These are phyloP conservation scores for Scatophagus argus DNA, from an alignment of 2,113 vertebrate genomes.

Conservation along the genomic window DNA sequence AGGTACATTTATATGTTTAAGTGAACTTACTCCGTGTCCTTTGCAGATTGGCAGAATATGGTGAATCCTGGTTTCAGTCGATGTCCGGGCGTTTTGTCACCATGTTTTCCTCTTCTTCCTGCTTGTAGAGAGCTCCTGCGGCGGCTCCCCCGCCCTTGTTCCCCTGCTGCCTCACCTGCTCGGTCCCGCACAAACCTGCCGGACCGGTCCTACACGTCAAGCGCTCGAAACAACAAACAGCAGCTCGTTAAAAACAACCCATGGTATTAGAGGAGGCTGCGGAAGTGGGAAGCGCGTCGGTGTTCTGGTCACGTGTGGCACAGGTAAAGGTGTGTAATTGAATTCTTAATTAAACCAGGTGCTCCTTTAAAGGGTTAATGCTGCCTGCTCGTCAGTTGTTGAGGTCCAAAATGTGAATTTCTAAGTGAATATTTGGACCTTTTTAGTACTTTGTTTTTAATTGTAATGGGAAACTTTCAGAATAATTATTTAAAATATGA, in stretches of 20 bases:
- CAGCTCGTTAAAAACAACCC: not conserved
- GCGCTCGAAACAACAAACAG: not conserved
- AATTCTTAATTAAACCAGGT: conserved; percentile 43
- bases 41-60: not conserved
- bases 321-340: conserved; percentile 54
- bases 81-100: conserved; percentile 36
- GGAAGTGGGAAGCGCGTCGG: conserved; percentile 7
- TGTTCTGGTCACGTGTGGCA: conserved; percentile 28
- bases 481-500: not conserved
- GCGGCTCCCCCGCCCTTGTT: conserved; percentile 58
- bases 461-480: too few species aligned
- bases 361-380: accelerated
- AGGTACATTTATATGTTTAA: not conserved
- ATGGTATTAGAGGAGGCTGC: not conserved
- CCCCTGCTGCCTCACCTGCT: conserved; percentile 42
- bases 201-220: conserved; percentile 56
- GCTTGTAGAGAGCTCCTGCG: conserved; percentile 22
- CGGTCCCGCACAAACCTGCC: conserved; percentile 41
- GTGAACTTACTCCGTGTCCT: conserved; percentile 27
- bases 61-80: conserved; percentile 1
- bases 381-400: not conserved
- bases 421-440: too few species aligned
- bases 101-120: conserved; percentile 70
- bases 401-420: not conserved
- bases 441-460: not conserved